A percentile compares a stretch with the other conserved stretches of the same genome.
Evolutionary conservation across 2,888 invertebrate species (phyloP).

Genomic region (Tortrix viridana): DNA sequence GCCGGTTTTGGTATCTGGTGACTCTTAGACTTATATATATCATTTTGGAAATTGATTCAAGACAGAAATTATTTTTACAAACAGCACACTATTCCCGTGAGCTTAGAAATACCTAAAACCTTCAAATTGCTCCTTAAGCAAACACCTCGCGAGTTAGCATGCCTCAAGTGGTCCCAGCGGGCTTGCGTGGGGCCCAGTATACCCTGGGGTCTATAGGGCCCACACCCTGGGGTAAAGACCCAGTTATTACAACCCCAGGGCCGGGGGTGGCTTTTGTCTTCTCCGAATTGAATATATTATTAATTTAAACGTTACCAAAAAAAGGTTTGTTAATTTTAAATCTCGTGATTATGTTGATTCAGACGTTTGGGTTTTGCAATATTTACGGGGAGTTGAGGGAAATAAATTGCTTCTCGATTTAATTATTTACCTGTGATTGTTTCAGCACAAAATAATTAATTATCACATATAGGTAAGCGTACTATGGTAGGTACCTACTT

Average conservation of each 20-base stretch:
- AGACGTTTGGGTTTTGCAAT: slow-evolving; percentile 22
- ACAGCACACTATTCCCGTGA: slow-evolving; percentile 1
- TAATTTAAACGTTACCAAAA: slow-evolving; percentile 58
- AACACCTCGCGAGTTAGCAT: slow-evolving; percentile 54
- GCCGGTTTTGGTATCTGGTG: too few relatives aligned
- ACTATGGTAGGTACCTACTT: too few relatives aligned
- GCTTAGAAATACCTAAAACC: slow-evolving; percentile 47
- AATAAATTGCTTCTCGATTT: slow-evolving; percentile 11
- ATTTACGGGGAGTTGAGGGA: slow-evolving; percentile 16
- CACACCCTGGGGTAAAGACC: slow-evolving; percentile 7
- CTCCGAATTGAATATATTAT: slow-evolving; percentile 71
- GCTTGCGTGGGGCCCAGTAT: slow-evolving; percentile 60
- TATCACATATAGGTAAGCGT: too few relatives aligned
- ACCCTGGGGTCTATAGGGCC: slow-evolving; percentile 46
- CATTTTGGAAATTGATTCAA: background rate
- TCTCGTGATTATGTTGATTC: slow-evolving; percentile 27
- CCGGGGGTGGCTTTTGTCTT: slow-evolving; percentile 53
- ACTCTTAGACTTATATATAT: too few relatives aligned
- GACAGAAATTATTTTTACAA: background rate
- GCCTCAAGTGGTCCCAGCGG: slow-evolving; percentile 74
- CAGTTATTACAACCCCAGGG: slow-evolving; percentile 53
- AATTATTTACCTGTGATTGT: too few relatives aligned
- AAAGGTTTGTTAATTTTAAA: slow-evolving; percentile 53
- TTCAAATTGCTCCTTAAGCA: slow-evolving; percentile 57
- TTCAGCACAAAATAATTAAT: too few relatives aligned